Evolutionary conservation across 2,888 invertebrate species (phyloP).

Genomic region (Mallateleia sp.): DNA sequence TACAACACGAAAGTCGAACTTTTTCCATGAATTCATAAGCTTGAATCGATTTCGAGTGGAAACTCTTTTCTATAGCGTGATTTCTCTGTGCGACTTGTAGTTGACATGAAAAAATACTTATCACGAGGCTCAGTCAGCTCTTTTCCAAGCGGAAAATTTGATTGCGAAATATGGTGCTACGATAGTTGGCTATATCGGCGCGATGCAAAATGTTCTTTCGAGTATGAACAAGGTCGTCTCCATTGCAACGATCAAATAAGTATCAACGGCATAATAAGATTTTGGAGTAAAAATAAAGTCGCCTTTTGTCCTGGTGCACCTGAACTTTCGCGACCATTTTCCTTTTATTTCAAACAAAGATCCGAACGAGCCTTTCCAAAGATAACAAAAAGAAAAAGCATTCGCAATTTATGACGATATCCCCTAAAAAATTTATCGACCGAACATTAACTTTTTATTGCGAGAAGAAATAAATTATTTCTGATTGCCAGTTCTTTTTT

Average conservation of each 20-base stretch:
- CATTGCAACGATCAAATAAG: slow-evolving; percentile 33
- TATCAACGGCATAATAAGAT: slow-evolving; percentile 25
- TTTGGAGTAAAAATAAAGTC: slow-evolving; percentile 11
- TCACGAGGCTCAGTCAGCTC: slow-evolving; percentile 42
- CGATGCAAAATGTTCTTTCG: slow-evolving; percentile 37
- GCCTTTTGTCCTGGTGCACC: background rate
- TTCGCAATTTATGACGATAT: background rate
- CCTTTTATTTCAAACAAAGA: background rate
- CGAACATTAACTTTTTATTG: too few species aligned
- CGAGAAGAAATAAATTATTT: background rate
- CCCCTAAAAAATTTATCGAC: too few species aligned
- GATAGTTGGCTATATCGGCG: slow-evolving; percentile 10
- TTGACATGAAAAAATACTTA: slow-evolving; percentile 52
- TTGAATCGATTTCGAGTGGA: background rate
- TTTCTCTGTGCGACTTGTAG: slow-evolving; percentile 1
- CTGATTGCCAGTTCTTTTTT: too few species aligned
- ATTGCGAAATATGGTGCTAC: slow-evolving; percentile 46
- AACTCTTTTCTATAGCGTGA: slow-evolving; percentile 10
- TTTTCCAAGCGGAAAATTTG: slow-evolving; percentile 59
- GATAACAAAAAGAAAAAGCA: background rate
- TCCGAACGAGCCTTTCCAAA: background rate
- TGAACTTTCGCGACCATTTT: background rate
- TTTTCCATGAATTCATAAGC: background rate
- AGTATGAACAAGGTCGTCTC: slow-evolving; percentile 28
- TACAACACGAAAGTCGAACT: too few species aligned